Conservation (phyloP, 2,888 invertebrate species). For the Stomorhina lunata region DNA sequence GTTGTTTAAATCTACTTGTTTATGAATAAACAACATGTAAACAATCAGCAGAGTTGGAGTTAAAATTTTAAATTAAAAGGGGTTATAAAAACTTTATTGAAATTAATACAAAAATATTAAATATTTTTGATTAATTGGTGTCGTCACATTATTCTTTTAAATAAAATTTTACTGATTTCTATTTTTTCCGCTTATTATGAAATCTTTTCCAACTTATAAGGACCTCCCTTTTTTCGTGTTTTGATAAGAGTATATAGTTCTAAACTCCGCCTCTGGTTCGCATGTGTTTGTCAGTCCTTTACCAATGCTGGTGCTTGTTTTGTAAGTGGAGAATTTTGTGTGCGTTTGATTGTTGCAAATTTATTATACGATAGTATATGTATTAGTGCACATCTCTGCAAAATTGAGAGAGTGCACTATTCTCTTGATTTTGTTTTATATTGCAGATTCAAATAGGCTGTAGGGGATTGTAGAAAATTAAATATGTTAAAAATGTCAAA, state of each 20-base stretch:
- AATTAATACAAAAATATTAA: background rate
- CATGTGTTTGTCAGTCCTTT: conserved; percentile 58
- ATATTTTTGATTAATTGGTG: too few relatives aligned
- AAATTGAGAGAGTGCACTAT: conserved; percentile 2
- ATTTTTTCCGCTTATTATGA: background rate
- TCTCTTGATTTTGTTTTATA: background rate
- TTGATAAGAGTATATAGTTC: conserved; percentile 28
- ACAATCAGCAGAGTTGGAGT: conserved; percentile 76
- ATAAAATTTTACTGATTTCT: background rate
- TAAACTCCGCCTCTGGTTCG: conserved; percentile 75
- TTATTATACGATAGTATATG: conserved; percentile 57
- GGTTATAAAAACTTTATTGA: conserved; percentile 19
- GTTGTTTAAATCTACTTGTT: conserved; percentile 67
- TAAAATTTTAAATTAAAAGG: conserved; percentile 52
- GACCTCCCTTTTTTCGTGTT: conserved; percentile 65
- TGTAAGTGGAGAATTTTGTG: conserved; percentile 53
- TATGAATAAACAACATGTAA: conserved; percentile 76
- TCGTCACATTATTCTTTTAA: background rate
- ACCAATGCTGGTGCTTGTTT: conserved; percentile 61
- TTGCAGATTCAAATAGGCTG: conserved; percentile 2
- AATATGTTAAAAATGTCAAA: too few relatives aligned
- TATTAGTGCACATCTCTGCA: conserved; percentile 68
- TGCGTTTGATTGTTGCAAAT: background rate
- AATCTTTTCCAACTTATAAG: conserved; percentile 8
- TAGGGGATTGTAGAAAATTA: background rate